A percentile compares a stretch with the other conserved stretches of the same genome.
These are phyloP conservation scores for Dascyllus trimaculatus DNA, from an alignment of 2,113 vertebrate species.

Conservation along the genomic window DNA sequence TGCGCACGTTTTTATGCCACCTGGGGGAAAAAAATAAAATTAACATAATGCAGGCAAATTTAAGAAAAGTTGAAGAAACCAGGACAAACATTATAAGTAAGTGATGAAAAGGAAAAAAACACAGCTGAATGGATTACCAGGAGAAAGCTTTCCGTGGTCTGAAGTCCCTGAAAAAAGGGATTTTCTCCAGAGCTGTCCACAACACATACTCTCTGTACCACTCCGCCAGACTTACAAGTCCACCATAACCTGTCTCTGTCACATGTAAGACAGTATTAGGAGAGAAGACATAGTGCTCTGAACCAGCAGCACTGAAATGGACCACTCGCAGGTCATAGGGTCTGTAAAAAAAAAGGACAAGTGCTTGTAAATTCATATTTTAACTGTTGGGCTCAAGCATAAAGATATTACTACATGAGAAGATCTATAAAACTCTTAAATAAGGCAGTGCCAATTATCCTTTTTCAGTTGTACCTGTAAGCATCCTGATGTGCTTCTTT, in stretches of 20 bases:
- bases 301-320: constrained; percentile 68
- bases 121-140: constrained; percentile 66
- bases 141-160: constrained; percentile 80
- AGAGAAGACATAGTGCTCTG: constrained; percentile 88
- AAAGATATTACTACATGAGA: background rate
- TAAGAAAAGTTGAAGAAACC: background rate
- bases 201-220: constrained; percentile 85
- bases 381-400: background rate
- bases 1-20: constrained; percentile 80
- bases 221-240: constrained; percentile 74
- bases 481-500: constrained; percentile 53
- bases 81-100: background rate
- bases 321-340: constrained; percentile 86
- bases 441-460: background rate
- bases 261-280: constrained; percentile 82
- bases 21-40: constrained; percentile 61
- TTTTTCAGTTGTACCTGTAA: constrained; percentile 62
- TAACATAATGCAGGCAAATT: background rate
- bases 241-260: constrained; percentile 78
- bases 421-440: background rate
- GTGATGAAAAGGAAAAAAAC: background rate
- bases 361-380: background rate
- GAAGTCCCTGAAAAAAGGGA: constrained; percentile 85
- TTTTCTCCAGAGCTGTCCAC: constrained; percentile 83
- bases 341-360: constrained; percentile 66